phyloP scores from a whole-genome alignment of 1,140 invertebrate species.

The Adelges cooleyi region DNA sequence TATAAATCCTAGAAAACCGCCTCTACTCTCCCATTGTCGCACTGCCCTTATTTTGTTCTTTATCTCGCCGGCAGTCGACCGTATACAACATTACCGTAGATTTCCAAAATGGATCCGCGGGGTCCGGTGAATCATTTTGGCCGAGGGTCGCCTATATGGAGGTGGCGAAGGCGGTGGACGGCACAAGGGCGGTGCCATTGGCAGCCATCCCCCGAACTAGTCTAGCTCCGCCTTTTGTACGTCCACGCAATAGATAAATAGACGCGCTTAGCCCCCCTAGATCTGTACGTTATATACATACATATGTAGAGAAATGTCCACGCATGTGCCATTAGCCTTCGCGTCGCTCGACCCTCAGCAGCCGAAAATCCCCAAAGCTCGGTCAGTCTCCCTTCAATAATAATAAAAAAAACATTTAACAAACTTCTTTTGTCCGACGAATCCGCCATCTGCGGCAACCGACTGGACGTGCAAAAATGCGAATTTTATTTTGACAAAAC shows the following conservation, averaged over 20 bases:
- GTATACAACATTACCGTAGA: too few relatives aligned
- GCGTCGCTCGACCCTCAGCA: neutral
- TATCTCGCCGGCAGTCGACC: too few relatives aligned
- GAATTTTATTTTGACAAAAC: too few relatives aligned
- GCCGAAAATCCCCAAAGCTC: too few relatives aligned
- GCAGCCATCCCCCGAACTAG: constrained; percentile 12
- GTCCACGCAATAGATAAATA: neutral
- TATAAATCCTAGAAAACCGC: too few relatives aligned
- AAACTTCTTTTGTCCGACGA: too few relatives aligned
- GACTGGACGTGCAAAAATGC: too few relatives aligned
- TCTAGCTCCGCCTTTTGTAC: constrained; percentile 12
- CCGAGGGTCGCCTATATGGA: neutral
- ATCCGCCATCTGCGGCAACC: too few relatives aligned
- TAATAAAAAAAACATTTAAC: too few relatives aligned
- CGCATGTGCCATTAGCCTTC: neutral
- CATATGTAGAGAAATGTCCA: neutral
- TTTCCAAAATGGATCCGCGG: constrained; percentile 11
- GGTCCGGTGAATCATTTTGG: neutral
- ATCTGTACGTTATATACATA: neutral
- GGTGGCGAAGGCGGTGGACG: neutral
- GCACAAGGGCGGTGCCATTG: constrained; percentile 1
- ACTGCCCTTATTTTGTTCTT: too few relatives aligned
- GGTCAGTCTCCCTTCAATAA: too few relatives aligned
- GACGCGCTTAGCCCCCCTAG: neutral
- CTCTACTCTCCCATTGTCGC: too few relatives aligned